Evolutionary conservation across 1,140 invertebrate genomes (phyloP).

Genomic region (Drosophila erecta): DNA sequence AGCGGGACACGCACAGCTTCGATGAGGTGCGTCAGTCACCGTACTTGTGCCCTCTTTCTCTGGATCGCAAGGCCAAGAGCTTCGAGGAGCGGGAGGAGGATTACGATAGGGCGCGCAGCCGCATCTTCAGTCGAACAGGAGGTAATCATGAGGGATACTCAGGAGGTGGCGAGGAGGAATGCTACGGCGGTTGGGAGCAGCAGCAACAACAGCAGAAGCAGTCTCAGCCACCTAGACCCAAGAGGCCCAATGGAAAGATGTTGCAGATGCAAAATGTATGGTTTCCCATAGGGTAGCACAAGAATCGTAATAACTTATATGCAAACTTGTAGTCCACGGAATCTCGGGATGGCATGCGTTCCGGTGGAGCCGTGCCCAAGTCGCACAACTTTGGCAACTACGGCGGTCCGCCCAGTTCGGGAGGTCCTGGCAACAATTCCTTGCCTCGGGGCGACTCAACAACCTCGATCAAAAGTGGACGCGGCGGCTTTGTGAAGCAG

Average conservation of each 20-base stretch:
- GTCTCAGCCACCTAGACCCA: constrained; percentile 57
- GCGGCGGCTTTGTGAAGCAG: constrained; percentile 88
- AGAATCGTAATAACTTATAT: background rate
- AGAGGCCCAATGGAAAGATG: constrained; percentile 78
- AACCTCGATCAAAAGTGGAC: constrained; percentile 71
- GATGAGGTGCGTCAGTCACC: constrained; percentile 87
- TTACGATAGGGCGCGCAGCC: constrained; percentile 91
- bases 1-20: constrained; percentile 91
- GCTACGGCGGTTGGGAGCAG: constrained; percentile 65
- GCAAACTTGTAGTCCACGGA: constrained; percentile 85
- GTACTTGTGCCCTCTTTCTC: constrained; percentile 86
- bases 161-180: constrained; percentile 51
- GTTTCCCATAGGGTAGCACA: background rate
- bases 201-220: constrained; percentile 60
- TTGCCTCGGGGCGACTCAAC: constrained; percentile 86
- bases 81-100: constrained; percentile 96
- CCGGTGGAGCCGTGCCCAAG: constrained; percentile 89
- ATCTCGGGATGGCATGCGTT: constrained; percentile 83
- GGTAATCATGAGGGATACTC: constrained; percentile 67
- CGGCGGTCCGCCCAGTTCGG: constrained; percentile 85
- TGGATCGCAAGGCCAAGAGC: constrained; percentile 92
- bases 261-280: constrained; percentile 81
- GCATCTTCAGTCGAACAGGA: constrained; percentile 90
- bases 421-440: constrained; percentile 60
- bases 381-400: constrained; percentile 95